phyloP scores from a whole-genome alignment of 2,888 invertebrate species.

The Brachylomia viminalis region DNA sequence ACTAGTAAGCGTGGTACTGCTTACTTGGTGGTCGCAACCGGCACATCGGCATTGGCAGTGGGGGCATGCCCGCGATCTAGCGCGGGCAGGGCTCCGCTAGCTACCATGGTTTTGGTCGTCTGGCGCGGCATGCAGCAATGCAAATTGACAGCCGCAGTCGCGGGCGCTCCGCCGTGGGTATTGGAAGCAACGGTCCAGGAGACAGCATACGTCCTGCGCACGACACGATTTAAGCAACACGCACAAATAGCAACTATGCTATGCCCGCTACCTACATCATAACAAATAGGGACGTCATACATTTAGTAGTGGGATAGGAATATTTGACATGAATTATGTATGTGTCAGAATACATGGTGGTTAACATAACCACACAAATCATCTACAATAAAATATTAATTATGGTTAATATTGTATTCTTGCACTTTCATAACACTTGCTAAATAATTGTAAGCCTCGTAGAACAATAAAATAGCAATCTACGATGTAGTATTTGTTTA shows the following conservation, averaged over 20 bases:
- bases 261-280: slow-evolving; percentile 48
- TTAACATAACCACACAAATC: not conserved
- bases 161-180: slow-evolving; percentile 94
- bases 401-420: slow-evolving; percentile 15
- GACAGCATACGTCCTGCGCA: slow-evolving; percentile 95
- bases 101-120: slow-evolving; percentile 90
- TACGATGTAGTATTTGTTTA: slow-evolving; percentile 47
- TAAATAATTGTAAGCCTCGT: slow-evolving; percentile 35
- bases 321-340: slow-evolving; percentile 25
- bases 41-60: slow-evolving; percentile 88
- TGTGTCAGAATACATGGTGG: slow-evolving; percentile 33
- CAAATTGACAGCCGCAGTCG: slow-evolving; percentile 97
- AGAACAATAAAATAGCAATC: slow-evolving; percentile 51
- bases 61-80: slow-evolving; percentile 86
- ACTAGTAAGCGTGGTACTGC: slow-evolving; percentile 85
- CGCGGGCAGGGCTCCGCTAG: slow-evolving; percentile 90
- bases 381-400: not conserved
- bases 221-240: slow-evolving; percentile 86
- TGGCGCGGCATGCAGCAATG: slow-evolving; percentile 96
- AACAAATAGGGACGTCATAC: slow-evolving; percentile 45
- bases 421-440: slow-evolving; percentile 29
- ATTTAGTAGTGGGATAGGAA: slow-evolving; percentile 32
- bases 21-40: slow-evolving; percentile 89
- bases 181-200: slow-evolving; percentile 97
- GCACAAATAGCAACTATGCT: slow-evolving; percentile 72